Evolutionary conservation across 1,140 invertebrate genomes (phyloP).

Genomic region (Musca vetustissima): DNA sequence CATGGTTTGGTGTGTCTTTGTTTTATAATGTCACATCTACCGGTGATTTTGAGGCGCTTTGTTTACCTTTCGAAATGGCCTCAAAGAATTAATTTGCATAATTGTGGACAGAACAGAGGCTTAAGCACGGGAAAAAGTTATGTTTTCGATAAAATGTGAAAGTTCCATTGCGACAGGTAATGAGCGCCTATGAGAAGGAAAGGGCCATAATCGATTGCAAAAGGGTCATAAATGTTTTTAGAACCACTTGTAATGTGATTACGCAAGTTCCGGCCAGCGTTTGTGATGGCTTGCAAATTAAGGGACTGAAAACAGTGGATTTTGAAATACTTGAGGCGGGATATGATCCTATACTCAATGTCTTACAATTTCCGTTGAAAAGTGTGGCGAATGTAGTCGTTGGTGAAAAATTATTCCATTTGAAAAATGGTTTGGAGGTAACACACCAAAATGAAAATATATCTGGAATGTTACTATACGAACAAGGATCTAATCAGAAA

Average conservation of each 20-base stretch:
- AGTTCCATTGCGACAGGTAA: conserved; percentile 59
- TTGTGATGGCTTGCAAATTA: conserved; percentile 55
- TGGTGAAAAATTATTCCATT: conserved; percentile 62
- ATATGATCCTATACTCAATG: conserved; percentile 54
- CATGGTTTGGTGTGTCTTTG: too few relatives aligned
- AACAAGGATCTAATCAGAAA: conserved; percentile 55
- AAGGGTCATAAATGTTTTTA: conserved; percentile 33
- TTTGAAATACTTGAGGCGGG: conserved; percentile 53
- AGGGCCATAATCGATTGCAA: conserved; percentile 41
- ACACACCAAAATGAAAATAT: conserved; percentile 56
- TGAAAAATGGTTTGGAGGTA: conserved; percentile 50
- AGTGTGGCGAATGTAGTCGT: conserved; percentile 62
- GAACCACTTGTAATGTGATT: conserved; percentile 29
- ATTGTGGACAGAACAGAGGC: not conserved
- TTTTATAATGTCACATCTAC: conserved; percentile 18
- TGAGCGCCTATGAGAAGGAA: conserved; percentile 53
- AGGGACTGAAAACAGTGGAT: conserved; percentile 57
- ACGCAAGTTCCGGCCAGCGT: conserved; percentile 49
- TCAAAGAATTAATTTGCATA: not conserved
- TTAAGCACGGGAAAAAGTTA: not conserved
- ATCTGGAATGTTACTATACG: conserved; percentile 58
- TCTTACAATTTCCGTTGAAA: conserved; percentile 67
- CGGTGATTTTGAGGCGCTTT: conserved; percentile 39
- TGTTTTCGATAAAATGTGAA: not conserved
- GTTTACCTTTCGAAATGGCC: conserved; percentile 41